Evolutionary conservation across 1,140 invertebrate genomes (phyloP).

Genomic region (Meloidogyne exigua): DNA sequence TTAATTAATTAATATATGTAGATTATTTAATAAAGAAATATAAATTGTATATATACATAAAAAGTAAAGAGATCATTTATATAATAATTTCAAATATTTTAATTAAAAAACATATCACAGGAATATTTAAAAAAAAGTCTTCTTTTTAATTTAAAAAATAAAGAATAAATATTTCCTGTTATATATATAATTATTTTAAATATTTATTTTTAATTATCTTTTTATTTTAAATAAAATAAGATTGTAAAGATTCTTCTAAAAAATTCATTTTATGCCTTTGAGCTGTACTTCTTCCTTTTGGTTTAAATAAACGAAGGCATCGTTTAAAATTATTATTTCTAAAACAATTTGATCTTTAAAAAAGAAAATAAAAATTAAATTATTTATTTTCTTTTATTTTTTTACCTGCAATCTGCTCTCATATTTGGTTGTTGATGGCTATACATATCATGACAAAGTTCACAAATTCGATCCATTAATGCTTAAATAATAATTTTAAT

Average conservation of each 20-base stretch:
- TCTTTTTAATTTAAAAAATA: no score
- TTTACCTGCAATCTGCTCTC: conserved; percentile 51
- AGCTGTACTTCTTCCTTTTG: neutral
- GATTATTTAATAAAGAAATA: no score
- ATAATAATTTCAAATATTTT: no score
- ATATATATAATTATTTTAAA: no score
- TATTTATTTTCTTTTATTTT: neutral
- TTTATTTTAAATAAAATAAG: neutral
- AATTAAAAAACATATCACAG: no score
- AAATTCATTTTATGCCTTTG: neutral
- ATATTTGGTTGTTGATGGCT: conserved; percentile 52
- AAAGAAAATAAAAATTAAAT: no score
- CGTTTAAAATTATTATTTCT: conserved; percentile 44
- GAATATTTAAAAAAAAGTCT: no score
- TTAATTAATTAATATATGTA: no score
- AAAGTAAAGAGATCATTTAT: no score
- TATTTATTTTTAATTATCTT: no score
- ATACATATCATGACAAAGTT: conserved; percentile 55
- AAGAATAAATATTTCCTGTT: no score
- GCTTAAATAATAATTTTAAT: conserved; percentile 5
- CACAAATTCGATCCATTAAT: conserved; percentile 54
- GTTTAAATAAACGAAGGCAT: conserved; percentile 48
- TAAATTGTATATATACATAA: no score
- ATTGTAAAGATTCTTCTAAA: conserved; percentile 4
- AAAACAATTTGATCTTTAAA: conserved; percentile 55